Conservation (phyloP, 2,113 vertebrate genomes). For the Sclerurus mexicanus region DNA sequence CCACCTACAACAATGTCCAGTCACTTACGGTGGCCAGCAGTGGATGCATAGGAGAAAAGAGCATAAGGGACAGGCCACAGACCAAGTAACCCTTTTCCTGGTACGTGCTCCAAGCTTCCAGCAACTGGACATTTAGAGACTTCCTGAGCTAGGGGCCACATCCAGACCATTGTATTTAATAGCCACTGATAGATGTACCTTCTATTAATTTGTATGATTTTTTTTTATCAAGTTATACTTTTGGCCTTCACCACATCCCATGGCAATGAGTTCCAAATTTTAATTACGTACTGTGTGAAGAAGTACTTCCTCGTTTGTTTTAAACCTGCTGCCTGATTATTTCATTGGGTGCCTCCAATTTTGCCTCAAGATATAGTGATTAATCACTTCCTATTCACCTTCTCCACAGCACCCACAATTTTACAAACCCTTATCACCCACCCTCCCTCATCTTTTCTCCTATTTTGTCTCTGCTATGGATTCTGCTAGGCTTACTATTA, state of each 20-base stretch:
- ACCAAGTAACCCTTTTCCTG: constrained; percentile 2
- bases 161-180: constrained; percentile 12
- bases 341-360: neutral
- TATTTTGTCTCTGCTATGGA: neutral
- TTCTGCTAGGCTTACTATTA: neutral
- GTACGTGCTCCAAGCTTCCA: neutral
- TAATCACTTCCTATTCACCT: neutral
- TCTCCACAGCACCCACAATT: neutral
- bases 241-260: neutral
- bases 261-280: neutral
- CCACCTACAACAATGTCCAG: neutral
- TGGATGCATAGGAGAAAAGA: neutral
- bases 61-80: fast-evolving
- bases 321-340: neutral
- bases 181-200: neutral
- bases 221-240: neutral
- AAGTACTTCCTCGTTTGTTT: constrained; percentile 18
- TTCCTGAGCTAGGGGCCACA: neutral
- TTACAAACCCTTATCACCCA: neutral
- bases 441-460: neutral
- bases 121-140: neutral
- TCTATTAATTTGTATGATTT: neutral
- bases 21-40: neutral
- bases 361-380: neutral
- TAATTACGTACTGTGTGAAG: neutral